Base-by-base conservation (phyloP, 2,113 vertebrate species). In the Corydoras sp. region DNA sequence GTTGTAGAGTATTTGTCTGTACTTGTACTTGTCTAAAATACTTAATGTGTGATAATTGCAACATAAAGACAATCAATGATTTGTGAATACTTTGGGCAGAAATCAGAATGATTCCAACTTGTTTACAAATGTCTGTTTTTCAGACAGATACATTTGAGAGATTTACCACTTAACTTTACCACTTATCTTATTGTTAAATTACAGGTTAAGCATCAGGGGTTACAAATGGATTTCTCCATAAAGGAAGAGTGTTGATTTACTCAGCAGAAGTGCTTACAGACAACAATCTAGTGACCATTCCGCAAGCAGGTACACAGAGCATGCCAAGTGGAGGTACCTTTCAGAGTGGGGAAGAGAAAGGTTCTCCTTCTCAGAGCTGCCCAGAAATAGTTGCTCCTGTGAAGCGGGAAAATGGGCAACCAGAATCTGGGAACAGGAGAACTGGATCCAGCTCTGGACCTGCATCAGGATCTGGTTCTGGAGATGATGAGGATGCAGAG, bases 311-410 rank as follows among this genome's bases (percentile, higher is more conserved):
- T 32, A 18, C 31, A 10, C 31, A 5, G 62, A 76, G 68, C 53
- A 77, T 65, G 77, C 53, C 1, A 29, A 68, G 71, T 61, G 73
- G 71, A 43, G 70, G 55, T 30, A n/a, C 31, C 65, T 73, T 49
- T 54, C 69, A 43, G 18, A 65, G 72, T 72, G 73, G 73, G 71
- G 69, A 69, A 68, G 73, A 69, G 65, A 64, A 69, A 9, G 50
- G 3, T 62, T 65, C 60, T 68, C 50, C 51, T 62, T 24, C 68
- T 43, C 51, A 50, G 3, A 50, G 13, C 51, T 8, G 18, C 50
- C 4, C 0, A 12, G 30, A 50, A 12, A 9, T 4, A 14, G 53
- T n/a, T 0, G 51, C 12, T 61, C 65, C 56, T 1, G 55, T 30
- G 54, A 15, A 60, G 56, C 67, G 18, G 31, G 31, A 29, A 5